Conservation (phyloP, 2,888 invertebrate genomes). For the Microplitis deprimator region DNA sequence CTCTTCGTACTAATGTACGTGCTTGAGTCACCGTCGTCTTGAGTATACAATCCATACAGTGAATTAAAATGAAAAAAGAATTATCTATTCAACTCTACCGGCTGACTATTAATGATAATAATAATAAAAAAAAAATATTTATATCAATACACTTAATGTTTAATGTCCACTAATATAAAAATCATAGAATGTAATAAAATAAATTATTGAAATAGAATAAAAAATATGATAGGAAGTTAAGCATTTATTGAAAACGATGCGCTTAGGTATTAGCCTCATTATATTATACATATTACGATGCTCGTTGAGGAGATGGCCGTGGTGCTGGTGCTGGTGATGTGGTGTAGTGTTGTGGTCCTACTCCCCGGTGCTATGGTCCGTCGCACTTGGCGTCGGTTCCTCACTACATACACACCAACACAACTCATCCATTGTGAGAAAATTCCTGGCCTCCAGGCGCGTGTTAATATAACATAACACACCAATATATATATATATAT, state of each 20-base stretch:
- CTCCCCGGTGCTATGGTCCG: constrained; percentile 40
- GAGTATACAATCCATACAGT: neutral
- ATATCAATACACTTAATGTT: neutral
- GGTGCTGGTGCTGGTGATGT: constrained; percentile 4
- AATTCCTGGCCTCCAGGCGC: constrained; percentile 58
- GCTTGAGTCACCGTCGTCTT: constrained; percentile 15
- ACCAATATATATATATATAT: constrained; percentile 34
- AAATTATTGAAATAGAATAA: too few relatives aligned
- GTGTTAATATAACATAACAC: constrained; percentile 36
- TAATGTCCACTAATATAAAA: neutral
- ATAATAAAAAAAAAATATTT: neutral
- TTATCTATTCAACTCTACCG: neutral
- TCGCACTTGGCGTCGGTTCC: constrained; percentile 43
- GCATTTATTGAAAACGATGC: constrained; percentile 9
- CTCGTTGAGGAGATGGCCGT: constrained; percentile 28
- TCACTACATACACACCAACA: constrained; percentile 57
- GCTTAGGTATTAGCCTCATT: constrained; percentile 18
- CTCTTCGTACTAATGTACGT: constrained; percentile 8
- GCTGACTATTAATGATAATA: neutral
- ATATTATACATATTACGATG: neutral
- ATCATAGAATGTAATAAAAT: neutral
- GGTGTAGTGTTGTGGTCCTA: constrained; percentile 33
- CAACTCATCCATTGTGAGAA: constrained; percentile 64
- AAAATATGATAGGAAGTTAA: neutral
- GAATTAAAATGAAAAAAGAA: neutral